Percentiles rank a stretch among this genome's conserved stretches.
These are phyloP conservation scores for Aradophagus sp. DNA, from an alignment of 1,140 invertebrate species.

Conservation along the genomic window DNA sequence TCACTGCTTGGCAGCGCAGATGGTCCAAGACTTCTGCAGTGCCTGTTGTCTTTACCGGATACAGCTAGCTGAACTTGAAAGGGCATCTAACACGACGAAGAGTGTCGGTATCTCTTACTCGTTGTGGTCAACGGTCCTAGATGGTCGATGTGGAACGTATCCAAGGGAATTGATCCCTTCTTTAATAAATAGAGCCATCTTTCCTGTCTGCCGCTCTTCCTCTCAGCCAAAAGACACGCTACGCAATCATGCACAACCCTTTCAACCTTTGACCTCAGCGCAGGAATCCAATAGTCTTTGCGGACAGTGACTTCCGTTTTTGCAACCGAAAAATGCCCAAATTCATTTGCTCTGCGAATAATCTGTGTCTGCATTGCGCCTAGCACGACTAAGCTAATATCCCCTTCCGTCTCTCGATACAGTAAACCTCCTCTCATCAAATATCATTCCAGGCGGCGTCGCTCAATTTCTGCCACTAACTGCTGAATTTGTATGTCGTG, in stretches of 20 bases:
- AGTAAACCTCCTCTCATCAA: not conserved
- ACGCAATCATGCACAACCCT: not conserved
- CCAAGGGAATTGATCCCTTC: not conserved
- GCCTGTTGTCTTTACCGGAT: not conserved
- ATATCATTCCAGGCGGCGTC: too few relatives aligned
- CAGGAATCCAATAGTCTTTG: not conserved
- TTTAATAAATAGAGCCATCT: not conserved
- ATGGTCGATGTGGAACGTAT: not conserved
- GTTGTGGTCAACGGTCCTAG: not conserved
- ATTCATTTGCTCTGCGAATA: not conserved
- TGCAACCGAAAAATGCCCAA: not conserved
- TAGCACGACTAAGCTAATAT: not conserved
- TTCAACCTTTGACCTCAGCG: not conserved
- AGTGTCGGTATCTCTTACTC: not conserved
- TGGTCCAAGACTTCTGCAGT: not conserved
- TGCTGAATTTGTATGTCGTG: too few relatives aligned
- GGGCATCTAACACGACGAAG: not conserved
- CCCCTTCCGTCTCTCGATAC: not conserved
- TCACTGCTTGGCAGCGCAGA: not conserved
- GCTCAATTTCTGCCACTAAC: too few relatives aligned
- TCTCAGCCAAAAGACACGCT: not conserved
- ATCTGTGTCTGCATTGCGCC: not conserved
- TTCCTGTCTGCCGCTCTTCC: not conserved
- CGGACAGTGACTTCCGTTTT: not conserved
- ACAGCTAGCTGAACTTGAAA: not conserved